Evolutionary conservation across 2,113 vertebrate species (phyloP).

Genomic region (Zosterops lateralis): DNA sequence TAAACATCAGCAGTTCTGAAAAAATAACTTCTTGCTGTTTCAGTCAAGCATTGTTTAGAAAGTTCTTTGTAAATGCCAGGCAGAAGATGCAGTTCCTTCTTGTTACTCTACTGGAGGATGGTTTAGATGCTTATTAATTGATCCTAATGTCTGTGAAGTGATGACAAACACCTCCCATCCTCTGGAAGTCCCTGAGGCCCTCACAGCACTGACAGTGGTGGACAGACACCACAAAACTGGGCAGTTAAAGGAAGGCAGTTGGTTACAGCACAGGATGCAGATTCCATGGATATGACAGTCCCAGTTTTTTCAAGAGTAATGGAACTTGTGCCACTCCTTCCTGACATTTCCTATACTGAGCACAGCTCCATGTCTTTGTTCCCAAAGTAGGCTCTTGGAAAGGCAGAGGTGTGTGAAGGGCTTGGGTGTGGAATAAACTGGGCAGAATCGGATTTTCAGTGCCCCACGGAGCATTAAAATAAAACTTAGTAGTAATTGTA

Average conservation of each 20-base stretch:
- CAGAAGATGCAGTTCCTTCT: background rate
- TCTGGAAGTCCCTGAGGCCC: background rate
- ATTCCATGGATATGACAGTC: accelerated
- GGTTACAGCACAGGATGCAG: background rate
- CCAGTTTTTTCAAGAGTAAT: background rate
- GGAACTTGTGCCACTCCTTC: background rate
- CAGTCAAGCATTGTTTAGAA: background rate
- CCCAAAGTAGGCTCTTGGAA: accelerated
- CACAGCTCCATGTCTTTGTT: background rate
- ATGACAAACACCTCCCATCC: background rate
- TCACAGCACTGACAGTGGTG: accelerated
- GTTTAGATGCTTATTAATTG: background rate
- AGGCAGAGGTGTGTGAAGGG: background rate
- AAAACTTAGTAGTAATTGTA: accelerated
- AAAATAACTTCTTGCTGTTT: background rate
- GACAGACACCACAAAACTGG: background rate
- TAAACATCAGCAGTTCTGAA: background rate
- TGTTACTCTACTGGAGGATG: background rate
- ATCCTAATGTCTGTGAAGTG: background rate
- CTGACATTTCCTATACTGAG: background rate
- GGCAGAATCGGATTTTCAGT: background rate
- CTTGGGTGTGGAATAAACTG: background rate
- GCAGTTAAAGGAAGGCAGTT: no score
- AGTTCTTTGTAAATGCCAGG: background rate
- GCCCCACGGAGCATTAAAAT: accelerated